Conservation (phyloP, 2,888 invertebrate species). For the Andrena haemorrhoa region DNA sequence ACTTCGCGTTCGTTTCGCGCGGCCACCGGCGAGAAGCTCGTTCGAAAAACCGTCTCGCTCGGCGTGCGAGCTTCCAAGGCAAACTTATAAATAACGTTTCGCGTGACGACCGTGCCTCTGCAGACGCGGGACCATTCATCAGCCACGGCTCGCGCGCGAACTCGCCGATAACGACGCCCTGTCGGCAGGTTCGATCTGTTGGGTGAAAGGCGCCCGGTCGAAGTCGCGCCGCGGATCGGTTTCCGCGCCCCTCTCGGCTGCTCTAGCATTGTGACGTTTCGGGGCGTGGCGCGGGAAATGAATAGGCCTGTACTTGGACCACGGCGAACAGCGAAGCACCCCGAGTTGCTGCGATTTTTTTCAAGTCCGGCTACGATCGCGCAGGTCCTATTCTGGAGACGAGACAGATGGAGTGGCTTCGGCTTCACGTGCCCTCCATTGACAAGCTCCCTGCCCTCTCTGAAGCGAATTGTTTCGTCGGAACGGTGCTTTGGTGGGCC, state of each 20-base stretch:
- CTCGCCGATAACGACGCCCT: slow-evolving; percentile 73
- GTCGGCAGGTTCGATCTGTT: slow-evolving; percentile 56
- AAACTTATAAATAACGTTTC: slow-evolving; percentile 78
- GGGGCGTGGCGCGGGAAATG: neutral
- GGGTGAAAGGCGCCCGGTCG: slow-evolving; percentile 59
- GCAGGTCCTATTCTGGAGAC: too few relatives aligned
- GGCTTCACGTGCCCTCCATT: neutral
- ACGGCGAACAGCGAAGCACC: neutral
- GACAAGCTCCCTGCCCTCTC: neutral
- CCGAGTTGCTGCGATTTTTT: neutral
- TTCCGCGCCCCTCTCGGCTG: slow-evolving; percentile 2
- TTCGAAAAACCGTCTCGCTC: slow-evolving; percentile 34
- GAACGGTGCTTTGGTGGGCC: neutral
- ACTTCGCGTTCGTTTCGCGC: neutral
- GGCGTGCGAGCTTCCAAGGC: slow-evolving; percentile 46
- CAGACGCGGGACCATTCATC: slow-evolving; percentile 77
- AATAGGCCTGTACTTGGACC: neutral
- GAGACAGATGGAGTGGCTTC: too few relatives aligned
- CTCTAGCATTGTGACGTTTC: neutral
- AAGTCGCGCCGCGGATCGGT: slow-evolving; percentile 44
- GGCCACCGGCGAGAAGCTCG: slow-evolving; percentile 7
- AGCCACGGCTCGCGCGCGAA: slow-evolving; percentile 69
- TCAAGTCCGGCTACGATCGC: neutral
- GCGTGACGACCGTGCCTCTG: slow-evolving; percentile 77
- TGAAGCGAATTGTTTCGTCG: slow-evolving; percentile 8